phyloP scores from a whole-genome alignment of 1,140 invertebrate species.

The Calephelis virginiensis region DNA sequence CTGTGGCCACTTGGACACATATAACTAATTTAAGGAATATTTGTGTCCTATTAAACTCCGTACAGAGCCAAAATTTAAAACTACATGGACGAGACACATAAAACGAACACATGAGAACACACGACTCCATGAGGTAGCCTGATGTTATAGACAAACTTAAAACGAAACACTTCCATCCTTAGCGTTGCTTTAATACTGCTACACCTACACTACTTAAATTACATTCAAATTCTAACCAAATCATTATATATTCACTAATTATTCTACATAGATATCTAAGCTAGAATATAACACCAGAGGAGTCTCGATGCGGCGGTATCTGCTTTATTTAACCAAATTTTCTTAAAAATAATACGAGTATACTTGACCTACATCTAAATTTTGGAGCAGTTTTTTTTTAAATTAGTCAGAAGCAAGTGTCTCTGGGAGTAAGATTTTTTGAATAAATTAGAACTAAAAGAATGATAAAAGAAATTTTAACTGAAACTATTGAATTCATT shows the following conservation, averaged over 20 bases:
- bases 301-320: slow-evolving; percentile 21
- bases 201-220: slow-evolving; percentile 44
- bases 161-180: slow-evolving; percentile 35
- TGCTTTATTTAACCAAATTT: slow-evolving; percentile 19
- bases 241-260: slow-evolving; percentile 36
- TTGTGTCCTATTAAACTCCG: too few species aligned
- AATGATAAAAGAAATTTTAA: too few species aligned
- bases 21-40: too few species aligned
- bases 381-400: slow-evolving; percentile 1
- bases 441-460: neutral
- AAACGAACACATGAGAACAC: slow-evolving; percentile 28
- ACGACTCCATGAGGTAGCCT: slow-evolving; percentile 66
- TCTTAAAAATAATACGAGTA: slow-evolving; percentile 31
- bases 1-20: too few species aligned
- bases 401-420: neutral
- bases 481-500: too few species aligned
- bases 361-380: slow-evolving; percentile 27
- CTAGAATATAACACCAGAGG: slow-evolving; percentile 32
- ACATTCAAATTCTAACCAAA: neutral
- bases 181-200: slow-evolving; percentile 64
- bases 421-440: neutral
- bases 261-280: slow-evolving; percentile 38
- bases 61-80: neutral
- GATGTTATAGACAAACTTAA: slow-evolving; percentile 45
- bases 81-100: slow-evolving; percentile 10